phyloP scores from a whole-genome alignment of 2,888 invertebrate species.

The Platycheirus albimanus region DNA sequence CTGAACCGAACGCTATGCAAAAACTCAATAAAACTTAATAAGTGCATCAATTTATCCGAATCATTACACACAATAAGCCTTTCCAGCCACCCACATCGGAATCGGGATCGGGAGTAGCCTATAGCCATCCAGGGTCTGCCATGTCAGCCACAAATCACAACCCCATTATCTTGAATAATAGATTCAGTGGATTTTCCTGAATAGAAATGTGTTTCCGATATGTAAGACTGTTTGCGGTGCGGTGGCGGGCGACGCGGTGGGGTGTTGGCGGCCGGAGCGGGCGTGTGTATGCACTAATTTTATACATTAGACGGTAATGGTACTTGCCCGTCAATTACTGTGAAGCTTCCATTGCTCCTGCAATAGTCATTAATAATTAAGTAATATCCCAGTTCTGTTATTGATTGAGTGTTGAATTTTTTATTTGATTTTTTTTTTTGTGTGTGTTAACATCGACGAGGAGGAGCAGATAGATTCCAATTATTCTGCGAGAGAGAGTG shows the following conservation, averaged over 20 bases:
- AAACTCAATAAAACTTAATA: background rate
- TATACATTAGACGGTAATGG: constrained; percentile 41
- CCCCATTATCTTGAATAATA: constrained; percentile 43
- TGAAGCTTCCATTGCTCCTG: constrained; percentile 13
- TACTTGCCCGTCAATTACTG: constrained; percentile 46
- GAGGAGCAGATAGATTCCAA: background rate
- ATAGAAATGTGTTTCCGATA: constrained; percentile 22
- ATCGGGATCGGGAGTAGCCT: background rate
- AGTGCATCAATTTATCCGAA: constrained; percentile 5
- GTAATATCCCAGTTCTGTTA: constrained; percentile 12
- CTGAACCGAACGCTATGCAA: too few species aligned
- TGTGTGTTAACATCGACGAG: background rate
- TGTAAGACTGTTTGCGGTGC: too few species aligned
- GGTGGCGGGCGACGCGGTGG: too few species aligned
- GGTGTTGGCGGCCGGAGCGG: too few species aligned
- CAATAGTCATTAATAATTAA: constrained; percentile 40
- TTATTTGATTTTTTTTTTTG: background rate
- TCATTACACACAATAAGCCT: constrained; percentile 16
- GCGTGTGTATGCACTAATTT: constrained; percentile 37
- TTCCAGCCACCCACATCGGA: background rate
- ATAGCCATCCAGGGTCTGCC: background rate
- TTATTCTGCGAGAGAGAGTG: background rate
- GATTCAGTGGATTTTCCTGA: constrained; percentile 32
- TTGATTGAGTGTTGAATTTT: constrained; percentile 33
- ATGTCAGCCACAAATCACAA: constrained; percentile 43